Evolutionary conservation across 2,113 vertebrate species (phyloP).

Genomic region (Menidia beryllina): DNA sequence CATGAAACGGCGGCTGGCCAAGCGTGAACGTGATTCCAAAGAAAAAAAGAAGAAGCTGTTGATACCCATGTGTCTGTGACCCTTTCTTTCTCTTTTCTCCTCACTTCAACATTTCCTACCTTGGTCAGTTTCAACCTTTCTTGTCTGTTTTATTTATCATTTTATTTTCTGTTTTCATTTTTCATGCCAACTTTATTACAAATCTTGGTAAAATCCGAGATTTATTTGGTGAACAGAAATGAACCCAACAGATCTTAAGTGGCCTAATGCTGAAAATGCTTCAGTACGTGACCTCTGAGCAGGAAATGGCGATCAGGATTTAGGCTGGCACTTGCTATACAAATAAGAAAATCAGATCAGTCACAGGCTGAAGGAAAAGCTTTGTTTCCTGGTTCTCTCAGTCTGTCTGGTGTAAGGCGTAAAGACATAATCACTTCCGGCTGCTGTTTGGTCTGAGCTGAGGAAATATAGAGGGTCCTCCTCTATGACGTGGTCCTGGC

Average conservation of each 20-base stretch:
- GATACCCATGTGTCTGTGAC: slow-evolving; percentile 93
- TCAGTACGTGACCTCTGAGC: slow-evolving; percentile 15
- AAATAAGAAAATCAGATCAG: slow-evolving; percentile 57
- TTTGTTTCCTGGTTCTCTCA: slow-evolving; percentile 44
- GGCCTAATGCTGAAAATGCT: slow-evolving; percentile 14
- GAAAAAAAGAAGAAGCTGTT: slow-evolving; percentile 92
- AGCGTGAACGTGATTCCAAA: slow-evolving; percentile 91
- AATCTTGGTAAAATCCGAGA: background rate
- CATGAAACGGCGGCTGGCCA: slow-evolving; percentile 94
- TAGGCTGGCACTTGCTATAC: slow-evolving; percentile 17
- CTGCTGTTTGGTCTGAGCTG: slow-evolving; percentile 47
- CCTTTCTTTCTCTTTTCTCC: slow-evolving; percentile 72
- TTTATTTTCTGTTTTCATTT: background rate
- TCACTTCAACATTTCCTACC: slow-evolving; percentile 78
- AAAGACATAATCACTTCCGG: slow-evolving; percentile 62
- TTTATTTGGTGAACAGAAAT: background rate
- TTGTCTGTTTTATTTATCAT: slow-evolving; percentile 28
- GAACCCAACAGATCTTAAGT: background rate
- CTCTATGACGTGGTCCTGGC: slow-evolving; percentile 25
- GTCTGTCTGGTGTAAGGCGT: slow-evolving; percentile 47
- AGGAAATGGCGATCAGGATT: slow-evolving; percentile 36
- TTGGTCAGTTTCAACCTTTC: slow-evolving; percentile 86
- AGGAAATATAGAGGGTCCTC: slow-evolving; percentile 27
- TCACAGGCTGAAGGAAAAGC: slow-evolving; percentile 37
- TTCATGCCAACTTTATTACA: background rate